Evolutionary conservation across 2,888 invertebrate genomes (phyloP).

Genomic region (Cecidostiba fungosa): DNA sequence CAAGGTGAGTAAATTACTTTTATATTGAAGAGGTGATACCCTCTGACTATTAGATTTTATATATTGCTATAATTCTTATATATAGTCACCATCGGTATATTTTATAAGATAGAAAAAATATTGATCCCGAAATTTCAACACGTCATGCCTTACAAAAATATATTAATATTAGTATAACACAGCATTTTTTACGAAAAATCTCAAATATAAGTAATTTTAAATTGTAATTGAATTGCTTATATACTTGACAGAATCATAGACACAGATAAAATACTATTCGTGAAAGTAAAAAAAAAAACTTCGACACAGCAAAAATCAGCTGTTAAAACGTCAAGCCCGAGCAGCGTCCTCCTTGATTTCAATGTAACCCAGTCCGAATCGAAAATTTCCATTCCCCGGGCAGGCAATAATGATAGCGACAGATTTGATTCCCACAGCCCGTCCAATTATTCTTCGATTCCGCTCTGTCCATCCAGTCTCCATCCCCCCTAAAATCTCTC

Average conservation of each 20-base stretch:
- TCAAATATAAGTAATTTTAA: too few relatives aligned
- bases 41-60: too few relatives aligned
- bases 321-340: not conserved
- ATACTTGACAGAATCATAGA: not conserved
- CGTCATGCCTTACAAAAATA: too few relatives aligned
- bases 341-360: not conserved
- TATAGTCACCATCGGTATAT: too few relatives aligned
- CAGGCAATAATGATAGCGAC: constrained; percentile 27
- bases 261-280: not conserved
- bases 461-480: constrained; percentile 6
- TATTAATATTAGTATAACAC: too few relatives aligned
- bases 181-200: too few relatives aligned
- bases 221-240: too few relatives aligned
- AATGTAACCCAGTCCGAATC: not conserved
- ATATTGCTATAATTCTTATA: too few relatives aligned
- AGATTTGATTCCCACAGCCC: constrained; percentile 35
- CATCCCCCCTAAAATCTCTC: constrained; percentile 17
- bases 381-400: not conserved
- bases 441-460: constrained; percentile 57
- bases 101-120: too few relatives aligned
- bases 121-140: too few relatives aligned
- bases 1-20: too few relatives aligned
- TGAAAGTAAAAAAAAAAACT: not conserved
- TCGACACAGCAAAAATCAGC: not conserved
- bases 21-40: too few relatives aligned